A percentile compares a stretch with the other conserved stretches of the same genome.
These are phyloP conservation scores for Circaetus gallicus DNA, from an alignment of 2,113 vertebrate genomes.

Conservation along the genomic window DNA sequence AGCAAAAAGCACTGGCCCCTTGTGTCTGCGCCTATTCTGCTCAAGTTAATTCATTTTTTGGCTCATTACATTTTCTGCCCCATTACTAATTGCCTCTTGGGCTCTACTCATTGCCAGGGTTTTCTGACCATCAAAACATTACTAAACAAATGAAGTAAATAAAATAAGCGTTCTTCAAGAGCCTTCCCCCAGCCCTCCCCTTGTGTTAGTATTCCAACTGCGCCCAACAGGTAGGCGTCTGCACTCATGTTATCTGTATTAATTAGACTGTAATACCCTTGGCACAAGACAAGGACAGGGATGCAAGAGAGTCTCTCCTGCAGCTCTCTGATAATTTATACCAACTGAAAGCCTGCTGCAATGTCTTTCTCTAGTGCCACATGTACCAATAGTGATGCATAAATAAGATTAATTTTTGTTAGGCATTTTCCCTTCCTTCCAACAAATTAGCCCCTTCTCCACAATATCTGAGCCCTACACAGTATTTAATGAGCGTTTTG, in stretches of 20 bases:
- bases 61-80: slow-evolving; percentile 64
- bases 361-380: slow-evolving; percentile 30
- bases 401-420: slow-evolving; percentile 50
- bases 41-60: slow-evolving; percentile 66
- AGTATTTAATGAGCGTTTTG: neutral
- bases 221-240: slow-evolving; percentile 51
- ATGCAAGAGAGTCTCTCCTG: slow-evolving; percentile 42
- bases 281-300: slow-evolving; percentile 60
- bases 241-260: slow-evolving; percentile 62
- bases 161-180: slow-evolving; percentile 49
- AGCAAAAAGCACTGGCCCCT: slow-evolving; percentile 41
- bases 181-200: neutral
- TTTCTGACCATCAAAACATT: slow-evolving; percentile 60
- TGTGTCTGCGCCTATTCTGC: slow-evolving; percentile 26
- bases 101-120: slow-evolving; percentile 45
- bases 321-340: slow-evolving; percentile 62
- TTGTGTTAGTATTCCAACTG: slow-evolving; percentile 40
- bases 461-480: neutral
- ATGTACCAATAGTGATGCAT: neutral
- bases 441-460: neutral
- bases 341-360: neutral
- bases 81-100: slow-evolving; percentile 59
- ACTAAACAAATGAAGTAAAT: slow-evolving; percentile 58
- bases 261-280: slow-evolving; percentile 66
- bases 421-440: neutral